Conservation (phyloP, 2,888 invertebrate genomes). For the Sphecodes monilicornis region DNA sequence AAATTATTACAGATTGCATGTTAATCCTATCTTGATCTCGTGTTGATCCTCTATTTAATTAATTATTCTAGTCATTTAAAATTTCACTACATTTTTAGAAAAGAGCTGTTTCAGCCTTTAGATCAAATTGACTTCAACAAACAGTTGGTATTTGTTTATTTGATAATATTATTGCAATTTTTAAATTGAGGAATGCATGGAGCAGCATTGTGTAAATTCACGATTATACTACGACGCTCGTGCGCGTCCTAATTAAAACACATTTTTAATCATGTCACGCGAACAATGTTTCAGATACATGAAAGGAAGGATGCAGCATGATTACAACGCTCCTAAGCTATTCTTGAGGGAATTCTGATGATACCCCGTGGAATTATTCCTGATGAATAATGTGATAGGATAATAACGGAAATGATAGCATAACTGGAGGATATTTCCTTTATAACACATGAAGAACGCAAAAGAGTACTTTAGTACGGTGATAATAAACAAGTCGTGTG, state of each 20-base stretch:
- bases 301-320: neutral
- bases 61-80: no score
- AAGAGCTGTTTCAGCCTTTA: no score
- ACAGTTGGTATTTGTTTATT: no score
- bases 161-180: no score
- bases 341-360: neutral
- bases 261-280: neutral
- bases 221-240: neutral
- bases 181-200: no score
- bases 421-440: slow-evolving; percentile 26
- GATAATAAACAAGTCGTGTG: slow-evolving; percentile 46
- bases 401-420: slow-evolving; percentile 14
- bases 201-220: no score
- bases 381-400: neutral
- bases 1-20: no score
- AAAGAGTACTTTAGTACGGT: neutral
- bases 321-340: neutral
- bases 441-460: slow-evolving; percentile 21
- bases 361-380: neutral
- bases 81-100: no score
- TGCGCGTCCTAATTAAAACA: neutral
- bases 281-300: neutral
- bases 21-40: no score
- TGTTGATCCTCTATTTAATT: no score
- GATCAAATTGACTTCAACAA: no score